Evolutionary conservation across 2,888 invertebrate species (phyloP).

Genomic region (Drosophila pullipes): DNA sequence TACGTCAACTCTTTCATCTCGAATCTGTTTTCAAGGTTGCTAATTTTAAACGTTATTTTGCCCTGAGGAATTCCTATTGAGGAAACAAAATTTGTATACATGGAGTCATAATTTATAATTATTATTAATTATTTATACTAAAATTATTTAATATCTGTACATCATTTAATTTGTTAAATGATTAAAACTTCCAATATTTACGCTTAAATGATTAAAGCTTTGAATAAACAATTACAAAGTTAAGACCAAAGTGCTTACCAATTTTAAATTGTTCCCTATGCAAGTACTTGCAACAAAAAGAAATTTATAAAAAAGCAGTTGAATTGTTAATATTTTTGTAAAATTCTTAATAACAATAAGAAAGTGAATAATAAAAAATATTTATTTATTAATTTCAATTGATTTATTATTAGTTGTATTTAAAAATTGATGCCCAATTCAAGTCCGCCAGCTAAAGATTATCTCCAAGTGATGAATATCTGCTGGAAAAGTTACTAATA

Average conservation of each 20-base stretch:
- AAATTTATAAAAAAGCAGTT: background rate
- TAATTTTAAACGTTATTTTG: too few species aligned
- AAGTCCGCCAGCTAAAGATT: accelerated
- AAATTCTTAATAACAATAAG: background rate
- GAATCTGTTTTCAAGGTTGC: too few species aligned
- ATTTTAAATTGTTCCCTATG: background rate
- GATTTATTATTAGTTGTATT: background rate
- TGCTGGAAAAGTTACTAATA: background rate
- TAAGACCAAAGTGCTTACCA: background rate
- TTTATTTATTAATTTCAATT: background rate
- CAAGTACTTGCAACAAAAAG: background rate
- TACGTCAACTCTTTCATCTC: too few species aligned
- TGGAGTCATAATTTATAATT: too few species aligned
- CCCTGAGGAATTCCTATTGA: too few species aligned
- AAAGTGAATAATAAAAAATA: background rate
- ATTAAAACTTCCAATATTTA: too few species aligned
- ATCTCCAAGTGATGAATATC: background rate
- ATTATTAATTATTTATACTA: background rate
- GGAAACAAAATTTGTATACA: too few species aligned
- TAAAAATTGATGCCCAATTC: background rate
- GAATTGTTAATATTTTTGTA: background rate
- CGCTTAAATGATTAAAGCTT: background rate
- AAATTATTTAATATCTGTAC: background rate
- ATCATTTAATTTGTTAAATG: background rate
- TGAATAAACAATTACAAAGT: background rate